Percentiles rank a stretch among this genome's conserved stretches.
phyloP scores from a whole-genome alignment of 2,888 invertebrate species.

The Trichogramma evanescens region DNA sequence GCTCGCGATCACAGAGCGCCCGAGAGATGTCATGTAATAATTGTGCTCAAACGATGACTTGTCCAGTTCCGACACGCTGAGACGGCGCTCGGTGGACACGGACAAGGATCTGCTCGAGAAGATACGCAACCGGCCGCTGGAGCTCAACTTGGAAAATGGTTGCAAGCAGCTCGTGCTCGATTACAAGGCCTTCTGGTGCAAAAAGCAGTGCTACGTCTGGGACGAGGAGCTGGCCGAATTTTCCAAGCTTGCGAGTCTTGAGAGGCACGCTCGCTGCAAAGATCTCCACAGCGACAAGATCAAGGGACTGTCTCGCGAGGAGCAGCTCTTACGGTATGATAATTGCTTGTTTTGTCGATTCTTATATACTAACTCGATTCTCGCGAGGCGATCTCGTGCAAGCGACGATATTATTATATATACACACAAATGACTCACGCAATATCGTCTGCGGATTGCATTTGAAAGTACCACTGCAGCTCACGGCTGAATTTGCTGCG shows the following conservation, averaged over 20 bases:
- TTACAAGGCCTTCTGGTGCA: constrained; percentile 49
- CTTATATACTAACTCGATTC: no score
- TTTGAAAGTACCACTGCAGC: no score
- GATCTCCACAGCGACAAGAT: constrained; percentile 39
- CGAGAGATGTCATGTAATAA: no score
- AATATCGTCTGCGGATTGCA: no score
- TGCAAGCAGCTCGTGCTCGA: constrained; percentile 36
- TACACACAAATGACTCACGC: no score
- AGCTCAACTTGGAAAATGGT: constrained; percentile 41
- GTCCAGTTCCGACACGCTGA: constrained; percentile 5
- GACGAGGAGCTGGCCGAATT: constrained; percentile 47
- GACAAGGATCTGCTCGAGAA: constrained; percentile 29
- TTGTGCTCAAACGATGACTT: no score
- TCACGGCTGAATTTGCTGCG: not conserved
- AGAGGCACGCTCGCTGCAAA: constrained; percentile 43
- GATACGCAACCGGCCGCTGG: constrained; percentile 29
- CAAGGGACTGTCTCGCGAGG: constrained; percentile 55
- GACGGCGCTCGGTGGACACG: not conserved
- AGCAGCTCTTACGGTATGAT: constrained; percentile 60
- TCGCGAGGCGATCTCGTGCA: no score
- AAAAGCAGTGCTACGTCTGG: constrained; percentile 54
- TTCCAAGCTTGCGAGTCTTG: constrained; percentile 48
- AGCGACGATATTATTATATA: no score
- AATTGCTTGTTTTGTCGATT: not conserved
- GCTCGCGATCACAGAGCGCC: no score